Conservation (phyloP, 2,113 vertebrate genomes). For the Sylvietta virens region DNA sequence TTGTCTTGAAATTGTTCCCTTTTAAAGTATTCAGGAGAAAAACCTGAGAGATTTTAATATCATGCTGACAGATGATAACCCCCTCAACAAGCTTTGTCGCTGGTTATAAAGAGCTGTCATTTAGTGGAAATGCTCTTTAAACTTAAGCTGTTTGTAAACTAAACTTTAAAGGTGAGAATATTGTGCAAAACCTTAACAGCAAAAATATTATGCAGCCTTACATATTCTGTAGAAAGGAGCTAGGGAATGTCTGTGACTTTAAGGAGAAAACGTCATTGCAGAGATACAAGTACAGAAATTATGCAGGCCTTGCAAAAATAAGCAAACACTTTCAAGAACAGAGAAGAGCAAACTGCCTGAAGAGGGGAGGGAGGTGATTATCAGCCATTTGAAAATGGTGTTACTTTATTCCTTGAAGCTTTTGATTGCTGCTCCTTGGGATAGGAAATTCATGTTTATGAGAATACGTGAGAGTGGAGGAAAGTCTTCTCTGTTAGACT, state of each 20-base stretch:
- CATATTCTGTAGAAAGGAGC: not conserved
- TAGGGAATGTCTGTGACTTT: not conserved
- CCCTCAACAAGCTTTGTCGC: not conserved
- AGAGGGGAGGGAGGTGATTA: not conserved
- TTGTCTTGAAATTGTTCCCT: not conserved
- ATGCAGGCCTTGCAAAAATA: not conserved
- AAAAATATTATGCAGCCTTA: not conserved
- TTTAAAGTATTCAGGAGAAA: not conserved
- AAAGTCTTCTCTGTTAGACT: not conserved
- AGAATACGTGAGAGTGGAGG: accelerated
- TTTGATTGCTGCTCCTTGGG: not conserved
- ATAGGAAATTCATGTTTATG: not conserved
- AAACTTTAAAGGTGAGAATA: not conserved
- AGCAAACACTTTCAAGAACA: not conserved
- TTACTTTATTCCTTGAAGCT: not conserved
- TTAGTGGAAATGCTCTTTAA: not conserved
- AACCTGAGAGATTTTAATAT: not conserved
- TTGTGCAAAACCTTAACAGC: not conserved
- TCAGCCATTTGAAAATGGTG: not conserved
- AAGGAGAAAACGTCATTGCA: not conserved
- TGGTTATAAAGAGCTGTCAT: not conserved
- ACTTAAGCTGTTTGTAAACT: not conserved
- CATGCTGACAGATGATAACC: not conserved
- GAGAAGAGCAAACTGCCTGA: not conserved
- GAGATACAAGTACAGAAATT: not conserved